phyloP scores from a whole-genome alignment of 2,113 vertebrate genomes.

The Aegithalos caudatus region DNA sequence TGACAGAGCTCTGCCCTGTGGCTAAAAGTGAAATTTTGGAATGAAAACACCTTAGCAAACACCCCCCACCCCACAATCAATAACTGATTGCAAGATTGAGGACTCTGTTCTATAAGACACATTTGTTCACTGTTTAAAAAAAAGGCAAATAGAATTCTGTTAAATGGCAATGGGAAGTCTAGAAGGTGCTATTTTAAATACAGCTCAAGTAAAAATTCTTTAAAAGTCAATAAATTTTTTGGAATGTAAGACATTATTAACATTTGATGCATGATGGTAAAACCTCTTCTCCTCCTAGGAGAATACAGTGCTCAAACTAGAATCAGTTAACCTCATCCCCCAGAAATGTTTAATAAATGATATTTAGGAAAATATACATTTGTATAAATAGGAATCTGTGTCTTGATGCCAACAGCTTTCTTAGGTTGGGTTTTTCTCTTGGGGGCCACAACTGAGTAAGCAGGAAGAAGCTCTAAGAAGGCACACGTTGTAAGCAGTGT shows the following conservation, averaged over 20 bases:
- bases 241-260: background rate
- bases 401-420: background rate
- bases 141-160: background rate
- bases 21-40: background rate
- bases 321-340: background rate
- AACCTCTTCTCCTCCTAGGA: background rate
- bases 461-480: background rate
- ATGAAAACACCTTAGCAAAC: background rate
- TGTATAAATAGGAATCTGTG: background rate
- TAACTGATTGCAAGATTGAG: background rate
- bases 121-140: background rate
- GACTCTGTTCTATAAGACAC: background rate
- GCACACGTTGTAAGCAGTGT: rapidly evolving
- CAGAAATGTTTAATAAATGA: background rate
- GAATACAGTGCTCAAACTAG: background rate
- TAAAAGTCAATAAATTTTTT: background rate
- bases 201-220: background rate
- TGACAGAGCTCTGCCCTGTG: background rate
- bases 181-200: background rate
- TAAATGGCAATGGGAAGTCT: background rate
- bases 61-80: rapidly evolving
- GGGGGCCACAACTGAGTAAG: background rate
- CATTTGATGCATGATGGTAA: background rate
- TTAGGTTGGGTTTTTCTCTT: background rate
- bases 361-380: background rate